Base-by-base conservation (phyloP, 1,140 invertebrate genomes). In the Diploscapter pachys region DNA sequence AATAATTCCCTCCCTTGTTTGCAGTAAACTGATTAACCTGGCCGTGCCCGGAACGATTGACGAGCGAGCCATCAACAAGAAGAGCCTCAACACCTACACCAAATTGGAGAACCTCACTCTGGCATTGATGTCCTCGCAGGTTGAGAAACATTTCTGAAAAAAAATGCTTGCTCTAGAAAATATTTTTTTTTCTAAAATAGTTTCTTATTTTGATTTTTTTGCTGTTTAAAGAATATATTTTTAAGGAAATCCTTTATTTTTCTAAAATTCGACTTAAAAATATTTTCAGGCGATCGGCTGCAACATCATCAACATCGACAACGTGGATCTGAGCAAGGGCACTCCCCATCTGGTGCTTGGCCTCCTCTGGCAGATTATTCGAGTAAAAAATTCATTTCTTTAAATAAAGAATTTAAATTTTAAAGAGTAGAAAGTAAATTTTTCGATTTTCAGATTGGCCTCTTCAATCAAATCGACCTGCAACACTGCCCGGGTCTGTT, bases 21-120 rank as follows among this genome's bases (percentile, higher is more conserved):
- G 54, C 88, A 96, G 94, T 87, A 99, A 99, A 91, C 92, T 99
- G 67, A 97, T 99, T 82, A 99, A 99, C 87, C 92, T 97, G 85
- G 96, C 96, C 5, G 96, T 95, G 82, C 93, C 95, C 61, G 95
- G 98, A 84, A 99, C 96, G 4, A 99, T 99, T 83, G 96, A 99
- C 87, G 95, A 98, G 87, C 89, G 96, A 66, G 93, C 93, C 50
- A 96, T 99, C 79, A 99, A 99, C 88, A 97, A 96, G 88, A 88
- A 88, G 71, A 95, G 92, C 85, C 86, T 97, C 50, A 97, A 93
- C 0, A 87, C 97, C 0, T 98, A 97, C 88, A 93, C 92, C 13
- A 94, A 93, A 85, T 91, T 95, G 81, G 96, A 99, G 88, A 99
- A 99, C 87, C 88, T 98, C 64, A 97, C 94, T 0, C 87, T 99